Evolutionary conservation across 2,888 invertebrate genomes (phyloP).

Genomic region (Gryllus longicercus): DNA sequence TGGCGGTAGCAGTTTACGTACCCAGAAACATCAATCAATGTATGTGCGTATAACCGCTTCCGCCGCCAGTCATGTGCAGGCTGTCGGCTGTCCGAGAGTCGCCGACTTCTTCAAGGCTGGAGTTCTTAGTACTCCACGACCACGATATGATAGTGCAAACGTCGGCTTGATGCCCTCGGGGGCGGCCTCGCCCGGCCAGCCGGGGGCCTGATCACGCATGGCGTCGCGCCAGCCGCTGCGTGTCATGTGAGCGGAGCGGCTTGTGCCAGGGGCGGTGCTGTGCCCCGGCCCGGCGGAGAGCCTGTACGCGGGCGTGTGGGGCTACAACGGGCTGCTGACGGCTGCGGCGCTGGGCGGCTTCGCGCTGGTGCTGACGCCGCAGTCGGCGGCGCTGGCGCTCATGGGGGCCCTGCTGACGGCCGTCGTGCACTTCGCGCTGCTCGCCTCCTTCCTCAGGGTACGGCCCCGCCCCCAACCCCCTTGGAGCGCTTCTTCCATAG

Average conservation of each 20-base stretch:
- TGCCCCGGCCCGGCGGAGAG: neutral
- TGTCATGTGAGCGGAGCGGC: neutral
- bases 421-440: slow-evolving; percentile 44
- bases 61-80: no score
- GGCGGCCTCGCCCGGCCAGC: no score
- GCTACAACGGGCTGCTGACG: slow-evolving; percentile 48
- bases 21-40: no score
- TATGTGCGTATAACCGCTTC: no score
- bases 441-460: slow-evolving; percentile 39
- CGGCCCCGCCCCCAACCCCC: neutral
- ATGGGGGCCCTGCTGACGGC: slow-evolving; percentile 46
- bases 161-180: no score
- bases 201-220: neutral
- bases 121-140: no score
- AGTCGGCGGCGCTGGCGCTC: slow-evolving; percentile 43
- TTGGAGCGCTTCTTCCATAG: slow-evolving; percentile 22
- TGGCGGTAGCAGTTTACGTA: no score
- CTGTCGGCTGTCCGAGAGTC: no score
- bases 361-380: slow-evolving; percentile 46
- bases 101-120: no score
- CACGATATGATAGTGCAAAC: no score
- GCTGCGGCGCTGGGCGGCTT: slow-evolving; percentile 47
- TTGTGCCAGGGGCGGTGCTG: neutral
- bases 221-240: neutral
- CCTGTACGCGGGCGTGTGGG: slow-evolving; percentile 49